phyloP scores from a whole-genome alignment of 1,140 invertebrate genomes.

The Neodiprion fabricii region DNA sequence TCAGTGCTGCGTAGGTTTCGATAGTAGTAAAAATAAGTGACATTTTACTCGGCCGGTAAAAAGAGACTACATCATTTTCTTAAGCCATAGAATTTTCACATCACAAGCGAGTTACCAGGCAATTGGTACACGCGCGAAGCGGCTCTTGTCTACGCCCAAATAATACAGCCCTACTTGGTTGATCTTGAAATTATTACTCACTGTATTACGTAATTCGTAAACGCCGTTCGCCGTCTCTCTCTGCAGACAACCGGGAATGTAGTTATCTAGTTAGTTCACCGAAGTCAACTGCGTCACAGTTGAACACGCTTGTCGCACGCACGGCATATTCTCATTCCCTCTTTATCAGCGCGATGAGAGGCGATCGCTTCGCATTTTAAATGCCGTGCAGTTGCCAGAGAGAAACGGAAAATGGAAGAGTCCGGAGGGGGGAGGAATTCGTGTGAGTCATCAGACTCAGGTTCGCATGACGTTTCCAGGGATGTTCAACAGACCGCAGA shows the following conservation, averaged over 20 bases:
- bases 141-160: too few species aligned
- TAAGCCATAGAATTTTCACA: too few species aligned
- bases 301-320: neutral
- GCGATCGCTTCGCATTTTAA: neutral
- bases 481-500: constrained; percentile 76
- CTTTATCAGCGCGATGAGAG: too few species aligned
- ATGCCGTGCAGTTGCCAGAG: neutral
- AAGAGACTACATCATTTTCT: too few species aligned
- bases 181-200: too few species aligned
- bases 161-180: too few species aligned
- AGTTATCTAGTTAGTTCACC: neutral
- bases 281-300: neutral
- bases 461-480: constrained; percentile 30
- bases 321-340: too few species aligned
- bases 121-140: too few species aligned
- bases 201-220: neutral
- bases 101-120: too few species aligned
- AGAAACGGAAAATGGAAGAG: neutral
- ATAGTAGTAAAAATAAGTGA: too few species aligned
- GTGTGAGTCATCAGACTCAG: constrained; percentile 10
- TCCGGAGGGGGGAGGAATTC: neutral
- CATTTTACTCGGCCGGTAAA: too few species aligned
- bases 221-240: neutral
- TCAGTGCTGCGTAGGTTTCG: too few species aligned
- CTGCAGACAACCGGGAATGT: neutral